Evolutionary conservation across 2,797 vertebrate species (phyloP), one percentile per base, ranked within the genome.

Genomic region (Esox masquinongy): DNA sequence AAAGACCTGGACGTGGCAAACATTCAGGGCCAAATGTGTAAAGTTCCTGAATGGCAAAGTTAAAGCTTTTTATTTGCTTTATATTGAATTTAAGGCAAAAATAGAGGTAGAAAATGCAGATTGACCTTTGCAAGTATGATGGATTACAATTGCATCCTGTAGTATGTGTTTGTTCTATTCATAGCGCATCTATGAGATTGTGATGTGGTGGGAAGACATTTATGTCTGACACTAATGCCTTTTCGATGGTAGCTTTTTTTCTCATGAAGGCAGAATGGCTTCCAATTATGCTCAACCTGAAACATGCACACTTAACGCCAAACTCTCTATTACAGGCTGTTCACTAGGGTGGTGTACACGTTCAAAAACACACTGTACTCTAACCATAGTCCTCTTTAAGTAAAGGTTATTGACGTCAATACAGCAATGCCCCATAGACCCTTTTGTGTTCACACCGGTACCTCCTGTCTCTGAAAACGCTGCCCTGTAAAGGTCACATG

Each of bases 321-420:
- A 11, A 11, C 3, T 11, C 43, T 2, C 9, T 47, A 47, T 47
- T 47, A 47, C 43, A 39, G 7, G 36, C 36, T 31, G 29, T 3
- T 3, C 29, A 31, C 29, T 31, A 31, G 3, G 2, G 36, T 39
- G 36, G 7, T 5, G 36, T 47, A 8, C 12, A 14, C 43, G 12
- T 11, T 47, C 9, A 43, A 11, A 47, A 47, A 47, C 56, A 61
- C 4, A 4, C 3, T 17, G 56, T 24, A 61, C 19, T 61, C 0
- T 14, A 47, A 47, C 24, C 22, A 22, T 12, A 11, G 53, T 8
- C n/a, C 19, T n/a, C 19, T 22, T 3, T 7, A 68, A 64, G 29
- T 49, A 83, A 83, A 80, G 78, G 81, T 83, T 71, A 80, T 59
- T 73, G 56, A 50, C 69, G 68, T 76, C 78, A 78, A 51, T 59